phyloP scores from a whole-genome alignment of 2,797 vertebrate species.

The Falco concolor region DNA sequence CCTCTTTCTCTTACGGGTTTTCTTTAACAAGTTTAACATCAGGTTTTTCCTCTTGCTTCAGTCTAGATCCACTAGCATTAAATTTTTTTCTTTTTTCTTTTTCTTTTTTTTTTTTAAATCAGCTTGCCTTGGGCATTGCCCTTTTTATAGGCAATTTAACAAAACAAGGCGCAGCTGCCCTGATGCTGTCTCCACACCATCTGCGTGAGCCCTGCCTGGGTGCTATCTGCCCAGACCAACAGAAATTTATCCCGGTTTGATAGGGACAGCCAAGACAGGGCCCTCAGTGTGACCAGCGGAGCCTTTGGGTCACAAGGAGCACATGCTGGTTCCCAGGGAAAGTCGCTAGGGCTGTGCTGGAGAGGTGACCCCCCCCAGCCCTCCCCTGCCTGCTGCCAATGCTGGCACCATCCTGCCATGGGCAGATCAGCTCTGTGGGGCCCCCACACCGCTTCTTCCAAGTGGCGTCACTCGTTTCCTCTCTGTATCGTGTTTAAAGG shows the following conservation, averaged over 20 bases:
- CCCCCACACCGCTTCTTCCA: neutral
- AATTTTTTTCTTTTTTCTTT: neutral
- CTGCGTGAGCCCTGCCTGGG: neutral
- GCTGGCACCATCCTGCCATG: neutral
- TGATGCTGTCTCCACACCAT: neutral
- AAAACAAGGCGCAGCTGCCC: neutral
- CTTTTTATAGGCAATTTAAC: neutral
- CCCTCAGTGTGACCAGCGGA: rapidly evolving
- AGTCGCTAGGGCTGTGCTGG: neutral
- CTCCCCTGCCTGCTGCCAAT: neutral
- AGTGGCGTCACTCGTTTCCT: neutral
- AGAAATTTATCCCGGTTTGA: neutral
- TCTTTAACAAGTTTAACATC: neutral
- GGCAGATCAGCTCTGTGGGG: neutral
- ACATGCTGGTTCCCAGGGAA: neutral
- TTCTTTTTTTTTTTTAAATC: too few species aligned
- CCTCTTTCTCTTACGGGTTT: neutral
- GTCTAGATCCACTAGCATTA: neutral
- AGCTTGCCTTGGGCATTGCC: neutral
- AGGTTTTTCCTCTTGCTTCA: neutral
- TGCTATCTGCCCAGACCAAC: neutral
- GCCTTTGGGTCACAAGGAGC: neutral
- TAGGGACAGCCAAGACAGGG: neutral
- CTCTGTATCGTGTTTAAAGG: neutral
- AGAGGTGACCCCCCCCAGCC: neutral